Base-by-base conservation (phyloP, 1,140 invertebrate genomes). In the Leptinotarsa lineolata region DNA sequence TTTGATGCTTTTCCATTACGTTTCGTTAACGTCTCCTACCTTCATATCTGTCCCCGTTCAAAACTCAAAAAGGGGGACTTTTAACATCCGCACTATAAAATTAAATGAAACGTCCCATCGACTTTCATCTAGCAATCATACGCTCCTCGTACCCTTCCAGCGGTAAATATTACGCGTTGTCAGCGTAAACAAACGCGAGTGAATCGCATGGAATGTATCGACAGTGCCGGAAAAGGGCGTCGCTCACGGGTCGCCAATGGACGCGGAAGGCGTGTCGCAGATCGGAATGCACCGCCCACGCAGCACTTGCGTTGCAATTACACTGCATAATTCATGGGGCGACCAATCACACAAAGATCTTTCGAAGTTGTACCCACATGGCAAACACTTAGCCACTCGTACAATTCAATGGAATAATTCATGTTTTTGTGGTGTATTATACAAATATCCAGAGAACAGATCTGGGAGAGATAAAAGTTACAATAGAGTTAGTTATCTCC, bases 191-290 rank as follows among this genome's bases (percentile, higher is more conserved):
- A 54, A 54, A 13, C 48, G 48, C 15, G 13, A n/a, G 16, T 54
- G 48, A 54, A 54, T 54, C n/a, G 48, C 15, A 54, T 3, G 4
- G 48, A 54, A 54, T 16, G 48, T 54, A 54, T 54, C 48, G 48
- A 54, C 48, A 54, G 48, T 54, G 48, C 13, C n/a, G 48, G 48
- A 54, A 54, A 54, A 16, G 48, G 48, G 48, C 48, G 48, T 54
- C n/a, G 15, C 48, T 13, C 4, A 54, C 48, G n/a, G 45, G 64
- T 66, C 64, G 12, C 64, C 64, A 66, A 66, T 66, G 64, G 64
- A 66, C 30, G 18, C 13, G 39, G 39, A 30, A 66, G 64, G 64
- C 64, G 64, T 46, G 16, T 5, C 64, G 30, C 16, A 66, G 4
- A 13, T 30, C 22, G 11, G 18, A 18, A n/a, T n/a, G 15, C 39